Conservation (phyloP, 2,888 invertebrate species). For the Epinotia ramella region DNA sequence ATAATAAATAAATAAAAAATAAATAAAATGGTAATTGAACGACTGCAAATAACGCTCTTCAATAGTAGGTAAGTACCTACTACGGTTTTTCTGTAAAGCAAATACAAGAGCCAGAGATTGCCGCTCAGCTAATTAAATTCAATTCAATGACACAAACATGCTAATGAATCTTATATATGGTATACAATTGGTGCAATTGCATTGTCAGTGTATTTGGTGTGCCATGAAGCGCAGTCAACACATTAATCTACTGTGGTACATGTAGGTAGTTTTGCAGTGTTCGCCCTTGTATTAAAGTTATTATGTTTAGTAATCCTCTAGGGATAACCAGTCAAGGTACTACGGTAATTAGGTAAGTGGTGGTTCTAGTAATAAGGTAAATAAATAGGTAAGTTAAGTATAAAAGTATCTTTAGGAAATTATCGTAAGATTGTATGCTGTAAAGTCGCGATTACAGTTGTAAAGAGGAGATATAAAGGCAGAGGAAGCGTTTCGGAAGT, state of each 20-base stretch:
- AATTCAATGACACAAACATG: slow-evolving; percentile 20
- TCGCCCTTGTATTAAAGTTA: slow-evolving; percentile 25
- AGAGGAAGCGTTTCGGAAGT: slow-evolving; percentile 71
- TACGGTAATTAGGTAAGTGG: slow-evolving; percentile 24
- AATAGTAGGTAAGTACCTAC: neutral
- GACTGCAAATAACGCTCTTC: no score
- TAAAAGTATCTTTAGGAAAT: slow-evolving; percentile 20
- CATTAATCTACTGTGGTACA: slow-evolving; percentile 31
- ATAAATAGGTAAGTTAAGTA: slow-evolving; percentile 2
- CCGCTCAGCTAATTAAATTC: neutral
- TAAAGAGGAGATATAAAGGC: slow-evolving; percentile 45
- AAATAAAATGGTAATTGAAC: no score
- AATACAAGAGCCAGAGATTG: neutral
- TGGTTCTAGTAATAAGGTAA: slow-evolving; percentile 7
- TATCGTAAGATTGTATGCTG: slow-evolving; percentile 41
- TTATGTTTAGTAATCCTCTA: slow-evolving; percentile 37
- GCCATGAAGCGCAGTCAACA: slow-evolving; percentile 35
- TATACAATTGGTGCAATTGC: slow-evolving; percentile 27
- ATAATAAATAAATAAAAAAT: no score
- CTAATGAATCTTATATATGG: slow-evolving; percentile 7
- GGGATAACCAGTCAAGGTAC: slow-evolving; percentile 32
- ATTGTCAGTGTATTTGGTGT: slow-evolving; percentile 26
- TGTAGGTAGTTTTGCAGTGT: slow-evolving; percentile 25
- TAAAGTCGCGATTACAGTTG: slow-evolving; percentile 49
- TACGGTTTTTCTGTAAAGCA: slow-evolving; percentile 1